phyloP scores from a whole-genome alignment of 2,113 vertebrate genomes.

The Camelus bactrianus region DNA sequence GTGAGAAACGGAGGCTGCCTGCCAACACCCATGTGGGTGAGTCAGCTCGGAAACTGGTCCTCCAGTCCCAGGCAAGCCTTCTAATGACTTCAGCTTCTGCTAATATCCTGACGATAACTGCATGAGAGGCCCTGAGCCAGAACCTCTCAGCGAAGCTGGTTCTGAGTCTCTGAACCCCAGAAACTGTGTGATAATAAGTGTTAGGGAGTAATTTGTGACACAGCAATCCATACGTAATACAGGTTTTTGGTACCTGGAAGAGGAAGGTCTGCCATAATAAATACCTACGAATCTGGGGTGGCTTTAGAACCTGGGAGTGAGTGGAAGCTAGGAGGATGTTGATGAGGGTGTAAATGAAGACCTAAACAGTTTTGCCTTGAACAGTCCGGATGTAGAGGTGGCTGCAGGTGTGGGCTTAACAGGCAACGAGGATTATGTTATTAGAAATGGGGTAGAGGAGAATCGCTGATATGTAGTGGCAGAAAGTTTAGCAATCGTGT shows the following conservation, averaged over 20 bases:
- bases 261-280: not conserved
- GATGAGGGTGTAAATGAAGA: not conserved
- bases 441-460: not conserved
- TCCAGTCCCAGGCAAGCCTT: not conserved
- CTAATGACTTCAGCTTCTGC: not conserved
- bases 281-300: not conserved
- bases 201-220: not conserved
- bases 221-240: not conserved
- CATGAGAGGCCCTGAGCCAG: not conserved
- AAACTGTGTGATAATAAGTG: not conserved
- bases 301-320: not conserved
- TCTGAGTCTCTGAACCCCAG: not conserved
- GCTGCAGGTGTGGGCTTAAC: not conserved
- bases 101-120: not conserved
- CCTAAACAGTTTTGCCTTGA: not conserved
- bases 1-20: not conserved
- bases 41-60: not conserved
- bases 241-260: not conserved
- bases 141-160: not conserved
- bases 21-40: not conserved
- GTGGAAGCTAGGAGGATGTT: not conserved
- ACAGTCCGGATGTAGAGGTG: not conserved
- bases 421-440: not conserved
- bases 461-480: not conserved
- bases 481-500: not conserved